Base-by-base conservation (phyloP, 2,888 invertebrate genomes). In the Boloria euphrosyne region DNA sequence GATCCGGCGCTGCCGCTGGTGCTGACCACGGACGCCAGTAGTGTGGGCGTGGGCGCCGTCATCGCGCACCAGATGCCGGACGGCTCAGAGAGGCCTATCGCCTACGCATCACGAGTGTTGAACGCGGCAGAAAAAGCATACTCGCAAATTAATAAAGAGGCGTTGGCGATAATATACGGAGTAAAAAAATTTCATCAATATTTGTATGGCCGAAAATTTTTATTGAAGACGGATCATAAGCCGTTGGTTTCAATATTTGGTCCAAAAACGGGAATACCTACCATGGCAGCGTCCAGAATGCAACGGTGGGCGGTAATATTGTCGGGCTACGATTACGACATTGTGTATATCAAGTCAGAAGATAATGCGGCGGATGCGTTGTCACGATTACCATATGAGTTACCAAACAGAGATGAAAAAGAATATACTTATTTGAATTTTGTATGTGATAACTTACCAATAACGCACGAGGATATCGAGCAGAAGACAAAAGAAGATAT, bases 81-180 rank as follows among this genome's bases (percentile, higher is more conserved):
- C 58, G 60, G 68, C 17, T 31, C 22, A 31, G 51, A 65, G 53
- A 57, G 65, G 17, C 70, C 73, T 2, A 69, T 76, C 44, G 67
- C 67, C 14, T 78, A 70, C 60, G 74, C 62, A 4, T 76, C 73
- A 13, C 72, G 75, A 1, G 74, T 73, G 13, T 62, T 78, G 13
- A 71, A 60, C 55, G 58, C 31, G 10, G 67, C 74, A 0, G 78
- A 79, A 57, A 44, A 57, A 2, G 69, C 72, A 17, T 80, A 77
- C 55, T 69, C 69, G n/a, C 77, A 76, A 50, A 50, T 78, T 10
- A 72, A 72, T n/a, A 75, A 73, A 44, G 74, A 76, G 59, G 75
- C 74, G 1, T 17, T 74, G 1, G 74, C 75, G 3, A 76, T 76
- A 16, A 27, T 73, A 1, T 75, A 66, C 49, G 76, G 76, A 0